These are phyloP conservation scores for Macrophya annulata DNA, from an alignment of 2,888 invertebrate genomes.

Conservation along the genomic window DNA sequence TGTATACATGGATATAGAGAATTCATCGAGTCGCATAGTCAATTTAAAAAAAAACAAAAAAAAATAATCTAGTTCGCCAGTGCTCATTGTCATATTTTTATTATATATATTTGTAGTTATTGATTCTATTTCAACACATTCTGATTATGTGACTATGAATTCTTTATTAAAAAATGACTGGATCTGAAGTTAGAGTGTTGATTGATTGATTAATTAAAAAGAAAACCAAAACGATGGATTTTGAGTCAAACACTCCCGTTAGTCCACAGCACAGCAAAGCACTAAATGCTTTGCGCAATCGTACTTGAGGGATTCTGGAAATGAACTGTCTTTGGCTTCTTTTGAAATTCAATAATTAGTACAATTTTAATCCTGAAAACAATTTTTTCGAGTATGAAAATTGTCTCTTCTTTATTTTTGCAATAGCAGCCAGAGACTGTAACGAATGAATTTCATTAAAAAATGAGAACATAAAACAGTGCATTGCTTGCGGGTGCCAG, in stretches of 20 bases:
- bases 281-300: conserved; percentile 1
- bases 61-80: no score
- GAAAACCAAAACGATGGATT: conserved; percentile 17
- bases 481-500: conserved; percentile 56
- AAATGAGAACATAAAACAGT: conserved; percentile 65
- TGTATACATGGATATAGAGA: background rate
- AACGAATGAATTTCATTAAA: conserved; percentile 67
- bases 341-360: background rate
- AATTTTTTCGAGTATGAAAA: background rate
- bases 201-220: background rate
- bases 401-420: background rate
- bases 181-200: background rate
- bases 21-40: background rate
- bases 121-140: background rate
- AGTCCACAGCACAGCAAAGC: background rate
- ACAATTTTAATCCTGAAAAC: background rate
- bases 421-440: conserved; percentile 6
- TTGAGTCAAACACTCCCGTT: conserved; percentile 9
- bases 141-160: background rate
- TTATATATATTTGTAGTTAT: background rate
- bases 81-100: background rate
- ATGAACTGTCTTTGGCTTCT: conserved; percentile 16
- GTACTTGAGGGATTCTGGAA: background rate
- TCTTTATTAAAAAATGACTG: background rate
- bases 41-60: background rate